These are phyloP conservation scores for Spongilla lacustris DNA, from an alignment of 37 sponge, comb jelly and placozoan species.

Conservation along the genomic window DNA sequence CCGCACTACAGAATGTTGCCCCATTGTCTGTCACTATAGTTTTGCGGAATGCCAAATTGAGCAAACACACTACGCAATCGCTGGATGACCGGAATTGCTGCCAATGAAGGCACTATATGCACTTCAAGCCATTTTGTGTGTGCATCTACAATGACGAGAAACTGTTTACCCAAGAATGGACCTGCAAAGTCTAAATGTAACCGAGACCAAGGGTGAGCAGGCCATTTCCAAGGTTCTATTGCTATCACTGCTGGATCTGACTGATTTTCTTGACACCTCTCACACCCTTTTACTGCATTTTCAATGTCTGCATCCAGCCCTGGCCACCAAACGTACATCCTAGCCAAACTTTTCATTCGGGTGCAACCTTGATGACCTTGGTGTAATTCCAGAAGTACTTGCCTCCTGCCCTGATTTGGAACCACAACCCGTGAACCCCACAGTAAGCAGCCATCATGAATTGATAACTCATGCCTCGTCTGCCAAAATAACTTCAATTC, in stretches of 20 bases:
- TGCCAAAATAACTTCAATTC: not conserved
- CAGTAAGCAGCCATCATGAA: slow-evolving; percentile 6
- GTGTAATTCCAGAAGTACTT: slow-evolving; percentile 6
- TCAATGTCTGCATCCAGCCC: slow-evolving; percentile 33
- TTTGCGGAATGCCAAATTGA: slow-evolving; percentile 19
- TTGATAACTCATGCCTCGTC: not conserved
- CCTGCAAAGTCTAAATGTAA: slow-evolving; percentile 34
- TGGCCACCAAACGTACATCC: slow-evolving; percentile 26
- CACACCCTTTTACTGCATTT: not conserved
- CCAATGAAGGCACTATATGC: not conserved
- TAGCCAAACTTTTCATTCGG: slow-evolving; percentile 1
- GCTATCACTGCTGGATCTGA: slow-evolving; percentile 2
- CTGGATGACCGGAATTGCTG: not conserved
- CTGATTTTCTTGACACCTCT: slow-evolving; percentile 15
- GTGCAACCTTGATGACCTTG: slow-evolving; percentile 20
- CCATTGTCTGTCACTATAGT: slow-evolving; percentile 32
- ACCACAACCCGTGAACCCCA: slow-evolving; percentile 23
- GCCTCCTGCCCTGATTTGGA: slow-evolving; percentile 4
- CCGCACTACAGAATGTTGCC: slow-evolving; percentile 7
- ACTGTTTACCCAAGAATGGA: slow-evolving; percentile 5
- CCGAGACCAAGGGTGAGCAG: slow-evolving; percentile 21
- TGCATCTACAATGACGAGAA: slow-evolving; percentile 46
- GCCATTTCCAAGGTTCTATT: slow-evolving; percentile 40
- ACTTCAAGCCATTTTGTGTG: slow-evolving; percentile 60
- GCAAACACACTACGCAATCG: slow-evolving; percentile 11